Base-by-base conservation (phyloP, 2,113 vertebrate genomes). In the Paralichthys olivaceus region DNA sequence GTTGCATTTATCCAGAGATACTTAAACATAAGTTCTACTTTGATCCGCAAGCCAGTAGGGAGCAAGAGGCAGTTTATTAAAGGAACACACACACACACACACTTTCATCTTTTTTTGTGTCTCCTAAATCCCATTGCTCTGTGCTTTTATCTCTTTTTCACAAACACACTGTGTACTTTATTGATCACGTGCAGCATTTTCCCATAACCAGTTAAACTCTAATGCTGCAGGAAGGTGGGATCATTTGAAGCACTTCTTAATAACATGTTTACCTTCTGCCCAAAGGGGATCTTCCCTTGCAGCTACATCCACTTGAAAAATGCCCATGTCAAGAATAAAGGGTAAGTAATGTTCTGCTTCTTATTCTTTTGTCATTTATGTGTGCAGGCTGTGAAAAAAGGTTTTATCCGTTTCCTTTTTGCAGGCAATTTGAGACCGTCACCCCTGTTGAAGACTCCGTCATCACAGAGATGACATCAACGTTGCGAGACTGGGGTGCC, bases 391-490 rank as follows among this genome's bases (percentile, higher is more conserved):
- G 23, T 83, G 19, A n/a, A n/a, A 22, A n/a, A 22, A 53, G 19
- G 14, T 53, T 53, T n/a, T 20, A n/a, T n/a, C 20, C 20, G 19
- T 22, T 47, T 47, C 7, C 20, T n/a, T 53, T 53, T 53, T 53
- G 20, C 20, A 99, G 98, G 89, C 97, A 99, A 93, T 99, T 98
- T 93, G 98, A 99, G 94, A 98, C 96, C 29, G 96, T 99, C 83
- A 93, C 97, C 91, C 97, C 98, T 17, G 96, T 96, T 0, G 98
- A 99, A 90, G 98, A 99, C 92, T 96, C 96, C 0, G 97, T 99
- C 90, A 99, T 99, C 93, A 99, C 98, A 77, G 98, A 99, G 93
- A 99, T 99, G 98, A 99, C 98, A 2, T 97, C 95, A 28, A 99
- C 98, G 3, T 86, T 99, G 83, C 94, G 98, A 90, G 98, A 99